Evolutionary conservation across 2,113 vertebrate genomes (phyloP), one percentile per base, ranked within the genome.

Genomic region (Xyrauchen texanus): DNA sequence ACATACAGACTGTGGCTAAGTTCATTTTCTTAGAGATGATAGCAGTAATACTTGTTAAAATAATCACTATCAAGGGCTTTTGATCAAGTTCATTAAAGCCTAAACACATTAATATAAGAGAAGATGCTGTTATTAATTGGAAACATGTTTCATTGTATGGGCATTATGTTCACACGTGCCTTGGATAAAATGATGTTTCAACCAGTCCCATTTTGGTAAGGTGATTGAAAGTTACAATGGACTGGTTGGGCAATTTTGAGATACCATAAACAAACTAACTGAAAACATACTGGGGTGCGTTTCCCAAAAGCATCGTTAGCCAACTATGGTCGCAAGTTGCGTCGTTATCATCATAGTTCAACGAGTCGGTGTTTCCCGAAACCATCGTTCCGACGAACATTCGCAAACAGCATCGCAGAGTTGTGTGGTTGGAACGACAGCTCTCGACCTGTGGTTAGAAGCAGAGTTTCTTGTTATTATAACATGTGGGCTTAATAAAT

Each of bases 281-380:
- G 65, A 61, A 76, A 76, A 65, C 6, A 49, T 76, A 53, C 65
- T 53, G 73, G n/a, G n/a, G n/a, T n/a, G n/a, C n/a, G n/a, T n/a
- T n/a, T n/a, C n/a, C n/a, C n/a, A n/a, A n/a, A n/a, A n/a, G n/a
- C n/a, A n/a, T n/a, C n/a, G n/a, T n/a, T n/a, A n/a, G n/a, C n/a
- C n/a, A n/a, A n/a, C n/a, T n/a, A n/a, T n/a, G n/a, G n/a, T n/a
- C n/a, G n/a, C n/a, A n/a, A n/a, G n/a, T n/a, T n/a, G n/a, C n/a
- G n/a, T n/a, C n/a, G n/a, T n/a, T n/a, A n/a, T n/a, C n/a, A n/a
- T n/a, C n/a, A n/a, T n/a, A n/a, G n/a, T n/a, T n/a, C n/a, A n/a
- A n/a, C n/a, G n/a, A n/a, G n/a, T n/a, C n/a, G n/a, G n/a, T n/a
- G n/a, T n/a, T n/a, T n/a, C n/a, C n/a, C n/a, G n/a, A n/a, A n/a